phyloP scores from a whole-genome alignment of 2,888 invertebrate genomes.

The Acholoe squamosa region DNA sequence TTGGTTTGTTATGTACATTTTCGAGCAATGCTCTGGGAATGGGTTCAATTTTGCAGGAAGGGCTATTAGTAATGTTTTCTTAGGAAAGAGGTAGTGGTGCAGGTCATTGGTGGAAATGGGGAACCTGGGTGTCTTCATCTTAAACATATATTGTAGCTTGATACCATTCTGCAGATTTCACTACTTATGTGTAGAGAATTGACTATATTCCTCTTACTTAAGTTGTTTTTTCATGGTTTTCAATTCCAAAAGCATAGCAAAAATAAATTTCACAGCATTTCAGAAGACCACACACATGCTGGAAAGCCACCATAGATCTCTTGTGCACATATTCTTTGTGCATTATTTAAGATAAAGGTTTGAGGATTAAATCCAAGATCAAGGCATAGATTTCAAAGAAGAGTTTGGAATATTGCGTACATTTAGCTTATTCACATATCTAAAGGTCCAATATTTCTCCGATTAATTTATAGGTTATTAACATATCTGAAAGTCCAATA shows the following conservation, averaged over 20 bases:
- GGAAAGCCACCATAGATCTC: neutral
- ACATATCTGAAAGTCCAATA: too few species aligned
- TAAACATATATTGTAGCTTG: neutral
- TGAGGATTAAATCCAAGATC: conserved; percentile 39
- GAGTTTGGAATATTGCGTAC: too few species aligned
- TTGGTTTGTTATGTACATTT: conserved; percentile 26
- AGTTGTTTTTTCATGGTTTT: neutral
- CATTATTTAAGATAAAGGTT: neutral
- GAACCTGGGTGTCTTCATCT: neutral
- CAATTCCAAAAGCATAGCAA: neutral
- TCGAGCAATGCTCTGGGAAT: conserved; percentile 10
- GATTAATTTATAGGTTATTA: too few species aligned
- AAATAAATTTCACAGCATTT: neutral
- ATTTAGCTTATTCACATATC: too few species aligned
- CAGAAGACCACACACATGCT: neutral
- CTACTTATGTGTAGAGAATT: neutral
- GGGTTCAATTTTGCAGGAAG: neutral
- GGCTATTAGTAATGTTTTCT: neutral
- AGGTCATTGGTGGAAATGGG: conserved; percentile 15
- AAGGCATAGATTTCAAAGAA: neutral
- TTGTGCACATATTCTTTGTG: conserved; percentile 6
- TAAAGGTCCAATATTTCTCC: too few species aligned
- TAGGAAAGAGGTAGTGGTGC: neutral
- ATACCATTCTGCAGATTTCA: conserved; percentile 2
- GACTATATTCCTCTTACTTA: neutral